Evolutionary conservation across 2,113 vertebrate genomes (phyloP).

Genomic region (Capreolus pygargus): DNA sequence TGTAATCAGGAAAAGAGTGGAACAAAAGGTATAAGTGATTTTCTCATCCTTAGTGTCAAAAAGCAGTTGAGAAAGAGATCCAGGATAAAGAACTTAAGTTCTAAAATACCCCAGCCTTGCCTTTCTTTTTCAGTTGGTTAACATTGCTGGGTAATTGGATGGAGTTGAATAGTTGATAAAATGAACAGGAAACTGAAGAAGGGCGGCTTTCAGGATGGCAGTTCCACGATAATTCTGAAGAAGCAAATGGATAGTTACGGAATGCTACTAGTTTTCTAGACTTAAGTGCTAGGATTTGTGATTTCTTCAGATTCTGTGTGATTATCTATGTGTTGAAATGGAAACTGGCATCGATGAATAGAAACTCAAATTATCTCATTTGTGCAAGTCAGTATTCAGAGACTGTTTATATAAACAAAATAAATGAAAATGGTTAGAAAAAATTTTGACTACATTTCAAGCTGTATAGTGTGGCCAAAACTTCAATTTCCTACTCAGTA

Average conservation of each 20-base stretch:
- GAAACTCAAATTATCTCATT: conserved; percentile 12
- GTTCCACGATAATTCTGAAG: background rate
- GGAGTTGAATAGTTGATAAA: background rate
- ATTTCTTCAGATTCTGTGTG: background rate
- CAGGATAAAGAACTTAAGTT: background rate
- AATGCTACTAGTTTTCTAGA: conserved; percentile 34
- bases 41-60: background rate
- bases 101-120: background rate
- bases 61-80: background rate
- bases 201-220: background rate
- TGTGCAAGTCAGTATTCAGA: background rate
- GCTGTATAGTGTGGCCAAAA: background rate
- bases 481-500: background rate
- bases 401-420: conserved; percentile 39
- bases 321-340: background rate
- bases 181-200: background rate
- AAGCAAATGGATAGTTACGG: background rate
- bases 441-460: background rate
- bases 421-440: conserved; percentile 8
- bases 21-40: background rate
- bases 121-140: background rate
- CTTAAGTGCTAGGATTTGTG: background rate
- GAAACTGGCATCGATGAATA: conserved; percentile 21
- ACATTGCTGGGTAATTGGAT: background rate
- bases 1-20: background rate